Percentiles rank a stretch among this genome's conserved stretches.
phyloP scores from a whole-genome alignment of 1,140 invertebrate genomes.

The Whitmania pigra region DNA sequence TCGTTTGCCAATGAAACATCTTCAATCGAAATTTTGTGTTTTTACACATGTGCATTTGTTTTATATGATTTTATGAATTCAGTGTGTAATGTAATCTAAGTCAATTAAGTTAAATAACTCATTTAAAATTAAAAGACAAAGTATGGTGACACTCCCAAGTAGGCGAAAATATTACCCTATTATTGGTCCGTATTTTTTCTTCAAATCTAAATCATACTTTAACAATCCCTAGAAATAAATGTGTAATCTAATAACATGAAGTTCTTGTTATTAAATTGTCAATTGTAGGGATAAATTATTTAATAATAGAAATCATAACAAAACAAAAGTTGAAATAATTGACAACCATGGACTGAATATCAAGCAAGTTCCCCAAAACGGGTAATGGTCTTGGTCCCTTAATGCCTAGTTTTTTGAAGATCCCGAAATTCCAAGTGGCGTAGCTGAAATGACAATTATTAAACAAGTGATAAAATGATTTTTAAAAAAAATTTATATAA shows the following conservation, averaged over 20 bases:
- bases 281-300: not conserved
- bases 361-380: conserved; percentile 16
- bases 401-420: conserved; percentile 22
- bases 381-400: conserved; percentile 16
- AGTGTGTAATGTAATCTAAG: too few species aligned
- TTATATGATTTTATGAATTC: too few species aligned
- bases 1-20: not conserved
- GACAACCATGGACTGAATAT: conserved; percentile 2
- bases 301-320: not conserved
- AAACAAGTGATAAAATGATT: too few species aligned
- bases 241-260: not conserved
- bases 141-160: not conserved
- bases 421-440: conserved; percentile 14
- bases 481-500: too few species aligned
- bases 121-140: not conserved
- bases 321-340: not conserved
- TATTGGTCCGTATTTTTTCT: conserved; percentile 13
- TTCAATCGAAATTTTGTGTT: too few species aligned
- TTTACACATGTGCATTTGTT: too few species aligned
- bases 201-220: conserved; percentile 12
- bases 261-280: not conserved
- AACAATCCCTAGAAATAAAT: not conserved
- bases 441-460: not conserved
- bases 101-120: not conserved
- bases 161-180: not conserved